Base-by-base conservation (phyloP, 2,113 vertebrate genomes). In the Pipra filicauda region DNA sequence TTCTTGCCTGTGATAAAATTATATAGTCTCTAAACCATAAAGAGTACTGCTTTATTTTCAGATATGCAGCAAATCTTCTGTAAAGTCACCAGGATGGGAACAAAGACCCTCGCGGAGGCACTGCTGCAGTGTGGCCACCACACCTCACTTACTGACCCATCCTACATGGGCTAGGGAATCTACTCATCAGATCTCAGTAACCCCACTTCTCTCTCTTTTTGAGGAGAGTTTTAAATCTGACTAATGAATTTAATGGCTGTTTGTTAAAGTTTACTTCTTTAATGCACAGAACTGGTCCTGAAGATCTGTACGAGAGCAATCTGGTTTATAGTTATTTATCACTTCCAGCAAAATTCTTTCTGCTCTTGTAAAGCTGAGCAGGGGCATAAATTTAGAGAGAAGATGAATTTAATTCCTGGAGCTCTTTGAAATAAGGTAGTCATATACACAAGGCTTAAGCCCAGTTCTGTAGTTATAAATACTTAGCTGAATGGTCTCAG, bases 1-100 rank as follows among this genome's bases (percentile, higher is more conserved):
- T 91, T 77, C 51, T 82, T 64, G 22, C 48, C 58, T 85, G 41
- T 75, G 54, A 82, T 87, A 95, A 96, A 89, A 81, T 75, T 89
- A 51, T 76, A 61, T 43, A 20, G 57, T 57, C 39, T 85, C 21
- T 82, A 69, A 93, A 78, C 21, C 33, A 44, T 43, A 71, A 17
- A 51, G 21, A 48, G 7, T 48, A 28, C 21, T 61, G 37, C 43
- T 71, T 87, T 72, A 65, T 94, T 93, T 94, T 85, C 88, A 88
- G 74, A 72, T 85, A 85, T 72, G 43, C 44, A 69, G 21, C 46
- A 23, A 82, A 75, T 93, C 35, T 66, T 78, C 39, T 33, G 6
- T 78, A 59, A 85, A 87, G 28, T 64, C 57, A 59, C 16, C 44
- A 27, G 18, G 23, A 55, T 67, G 43, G 35, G 43, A 89, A 33